Conservation (phyloP, 2,113 vertebrate species). For the Oreochromis spilurus region DNA sequence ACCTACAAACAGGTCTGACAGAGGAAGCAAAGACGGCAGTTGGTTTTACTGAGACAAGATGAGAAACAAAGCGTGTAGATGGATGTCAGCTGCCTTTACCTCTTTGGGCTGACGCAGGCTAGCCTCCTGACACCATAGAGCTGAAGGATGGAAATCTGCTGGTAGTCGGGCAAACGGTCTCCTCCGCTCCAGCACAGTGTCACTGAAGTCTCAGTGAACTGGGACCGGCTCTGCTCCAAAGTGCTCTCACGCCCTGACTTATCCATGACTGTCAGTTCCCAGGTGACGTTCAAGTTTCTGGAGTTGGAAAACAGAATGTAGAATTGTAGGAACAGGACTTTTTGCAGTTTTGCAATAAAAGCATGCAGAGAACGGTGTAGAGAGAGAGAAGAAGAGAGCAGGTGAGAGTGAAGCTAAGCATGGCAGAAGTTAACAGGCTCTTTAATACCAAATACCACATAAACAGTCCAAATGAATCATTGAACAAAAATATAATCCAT, state of each 20-base stretch:
- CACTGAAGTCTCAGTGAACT: conserved; percentile 72
- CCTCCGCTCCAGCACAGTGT: conserved; percentile 75
- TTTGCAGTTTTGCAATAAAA: neutral
- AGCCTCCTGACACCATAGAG: conserved; percentile 77
- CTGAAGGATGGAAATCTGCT: conserved; percentile 70
- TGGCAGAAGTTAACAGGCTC: neutral
- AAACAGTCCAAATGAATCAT: neutral
- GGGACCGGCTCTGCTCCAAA: conserved; percentile 59
- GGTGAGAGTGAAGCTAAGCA: neutral
- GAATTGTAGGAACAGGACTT: neutral
- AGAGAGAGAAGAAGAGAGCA: neutral
- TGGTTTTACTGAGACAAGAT: neutral
- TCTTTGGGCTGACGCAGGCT: conserved; percentile 47
- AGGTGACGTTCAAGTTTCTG: conserved; percentile 61
- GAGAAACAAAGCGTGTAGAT: neutral
- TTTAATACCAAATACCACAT: neutral
- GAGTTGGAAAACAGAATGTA: neutral
- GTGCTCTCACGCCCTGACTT: conserved; percentile 62
- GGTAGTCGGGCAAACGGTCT: conserved; percentile 64
- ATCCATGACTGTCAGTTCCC: conserved; percentile 79
- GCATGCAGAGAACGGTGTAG: neutral
- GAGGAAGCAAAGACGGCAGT: neutral
- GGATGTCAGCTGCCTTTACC: conserved; percentile 36
- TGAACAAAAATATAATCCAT: neutral
- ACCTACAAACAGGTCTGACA: conserved; percentile 72